Conservation (phyloP, 2,888 invertebrate genomes). For the Euproctis similis region DNA sequence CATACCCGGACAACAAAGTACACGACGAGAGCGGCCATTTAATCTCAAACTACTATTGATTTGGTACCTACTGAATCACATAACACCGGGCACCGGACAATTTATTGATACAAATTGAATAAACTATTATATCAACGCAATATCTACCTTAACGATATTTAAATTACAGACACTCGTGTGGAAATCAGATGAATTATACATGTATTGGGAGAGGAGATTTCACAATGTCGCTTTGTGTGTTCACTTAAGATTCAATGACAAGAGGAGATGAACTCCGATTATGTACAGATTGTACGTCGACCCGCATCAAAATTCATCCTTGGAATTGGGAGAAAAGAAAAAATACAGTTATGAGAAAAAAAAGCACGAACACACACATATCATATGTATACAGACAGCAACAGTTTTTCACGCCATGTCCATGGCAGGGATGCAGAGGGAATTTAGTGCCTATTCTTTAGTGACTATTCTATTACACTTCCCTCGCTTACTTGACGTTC, state of each 20-base stretch:
- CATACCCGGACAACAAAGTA: constrained; percentile 25
- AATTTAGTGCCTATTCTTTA: no score
- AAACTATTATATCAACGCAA: constrained; percentile 33
- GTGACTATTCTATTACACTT: no score
- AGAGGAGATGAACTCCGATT: constrained; percentile 35
- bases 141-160: constrained; percentile 32
- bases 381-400: no score
- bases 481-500: no score
- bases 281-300: constrained; percentile 43
- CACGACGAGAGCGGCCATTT: constrained; percentile 40
- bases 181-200: constrained; percentile 28
- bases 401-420: no score
- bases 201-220: constrained; percentile 24
- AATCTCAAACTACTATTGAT: constrained; percentile 39
- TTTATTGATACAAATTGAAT: constrained; percentile 52
- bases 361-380: no score
- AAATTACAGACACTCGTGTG: constrained; percentile 28
- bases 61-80: constrained; percentile 52
- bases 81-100: constrained; percentile 29
- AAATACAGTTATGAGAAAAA: constrained; percentile 30
- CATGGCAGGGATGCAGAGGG: no score
- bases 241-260: constrained; percentile 44
- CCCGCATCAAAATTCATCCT: constrained; percentile 54
- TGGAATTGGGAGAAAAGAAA: constrained; percentile 28
- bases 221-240: constrained; percentile 31